Evolutionary conservation across 2,888 invertebrate species (phyloP), one percentile per base, ranked within the genome.

Genomic region (Calameuta idolon): DNA sequence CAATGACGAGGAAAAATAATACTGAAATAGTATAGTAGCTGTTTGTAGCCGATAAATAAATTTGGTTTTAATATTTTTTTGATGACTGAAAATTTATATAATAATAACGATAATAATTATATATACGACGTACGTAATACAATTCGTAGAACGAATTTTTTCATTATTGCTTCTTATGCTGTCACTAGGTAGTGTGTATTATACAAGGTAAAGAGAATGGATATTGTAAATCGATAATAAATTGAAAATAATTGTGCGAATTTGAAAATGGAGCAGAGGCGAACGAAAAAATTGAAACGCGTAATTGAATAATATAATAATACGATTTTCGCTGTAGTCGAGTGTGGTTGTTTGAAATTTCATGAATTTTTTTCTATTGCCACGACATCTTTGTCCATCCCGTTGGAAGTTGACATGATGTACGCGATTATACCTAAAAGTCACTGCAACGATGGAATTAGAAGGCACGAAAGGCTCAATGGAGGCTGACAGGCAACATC

Each of bases 71-170:
- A 87, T 87, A 89, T 89, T 90, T 90, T 89, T 85, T 88, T 85
- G 88, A 90, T 87, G 87, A 90, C 88, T 88, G 87, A 88, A 89
- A 89, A 86, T 89, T 89, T 87, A 87, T 87, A 82, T 82, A 83
- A 85, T 81, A 83, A 81, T 80, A 80, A 85, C 80, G 85, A 86
- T 86, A 84, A 85, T 86, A 84, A 86, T 81, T 81, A 82, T 84
- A 83, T 84, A 55, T 55, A 55, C 55, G 55, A 55, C 23, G 55
- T 55, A 55, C 55, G 55, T 55, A 55, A 55, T 55, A 23, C 23
- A 55, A 89, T 88, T 89, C 88, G 87, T 90, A 90, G 87, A 86
- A 88, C 88, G 86, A 89, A 90, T 90, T 88, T 89, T 89, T 89
- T 89, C 85, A 88, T 89, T 87, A 88, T 86, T 88, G 89, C 89